Evolutionary conservation across 2,888 invertebrate genomes (phyloP).

Genomic region (Mimumesa dahlbomi): DNA sequence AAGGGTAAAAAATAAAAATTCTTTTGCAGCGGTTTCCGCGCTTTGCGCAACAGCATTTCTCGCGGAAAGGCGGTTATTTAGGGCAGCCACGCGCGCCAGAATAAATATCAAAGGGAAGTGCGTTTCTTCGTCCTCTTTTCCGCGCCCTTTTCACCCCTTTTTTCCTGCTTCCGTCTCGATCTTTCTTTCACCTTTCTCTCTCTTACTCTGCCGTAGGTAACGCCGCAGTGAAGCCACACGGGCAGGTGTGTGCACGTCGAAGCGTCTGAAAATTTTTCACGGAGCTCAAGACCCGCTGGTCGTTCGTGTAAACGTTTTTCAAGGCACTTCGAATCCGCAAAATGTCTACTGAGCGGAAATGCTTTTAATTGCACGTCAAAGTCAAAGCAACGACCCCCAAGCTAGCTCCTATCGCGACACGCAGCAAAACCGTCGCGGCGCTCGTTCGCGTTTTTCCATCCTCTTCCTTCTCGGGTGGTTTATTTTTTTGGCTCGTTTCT

Average conservation of each 20-base stretch:
- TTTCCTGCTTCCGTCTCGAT: background rate
- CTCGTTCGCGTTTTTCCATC: slow-evolving; percentile 7
- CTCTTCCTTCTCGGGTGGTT: background rate
- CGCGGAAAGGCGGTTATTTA: slow-evolving; percentile 53
- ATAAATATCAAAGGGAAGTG: slow-evolving; percentile 54
- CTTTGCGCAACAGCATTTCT: slow-evolving; percentile 45
- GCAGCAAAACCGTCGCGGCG: background rate
- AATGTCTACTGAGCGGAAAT: slow-evolving; percentile 72
- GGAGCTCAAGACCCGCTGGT: slow-evolving; percentile 31
- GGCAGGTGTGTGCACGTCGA: slow-evolving; percentile 38
- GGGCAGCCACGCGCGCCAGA: slow-evolving; percentile 50
- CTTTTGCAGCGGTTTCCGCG: slow-evolving; percentile 34
- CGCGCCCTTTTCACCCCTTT: slow-evolving; percentile 2
- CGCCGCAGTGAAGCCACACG: slow-evolving; percentile 32
- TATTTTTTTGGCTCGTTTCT: no score
- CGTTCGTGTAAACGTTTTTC: slow-evolving; percentile 52
- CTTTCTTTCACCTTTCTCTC: slow-evolving; percentile 1
- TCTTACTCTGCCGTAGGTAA: background rate
- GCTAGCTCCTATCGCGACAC: slow-evolving; percentile 25
- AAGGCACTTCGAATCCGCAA: slow-evolving; percentile 61
- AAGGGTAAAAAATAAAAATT: slow-evolving; percentile 44
- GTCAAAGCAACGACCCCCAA: slow-evolving; percentile 63
- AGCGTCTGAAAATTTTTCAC: slow-evolving; percentile 56
- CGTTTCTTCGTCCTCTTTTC: slow-evolving; percentile 44
- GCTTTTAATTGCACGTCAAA: slow-evolving; percentile 76